These are phyloP conservation scores for Chloroceryle amazona DNA, from an alignment of 2,797 vertebrate species.

Conservation along the genomic window DNA sequence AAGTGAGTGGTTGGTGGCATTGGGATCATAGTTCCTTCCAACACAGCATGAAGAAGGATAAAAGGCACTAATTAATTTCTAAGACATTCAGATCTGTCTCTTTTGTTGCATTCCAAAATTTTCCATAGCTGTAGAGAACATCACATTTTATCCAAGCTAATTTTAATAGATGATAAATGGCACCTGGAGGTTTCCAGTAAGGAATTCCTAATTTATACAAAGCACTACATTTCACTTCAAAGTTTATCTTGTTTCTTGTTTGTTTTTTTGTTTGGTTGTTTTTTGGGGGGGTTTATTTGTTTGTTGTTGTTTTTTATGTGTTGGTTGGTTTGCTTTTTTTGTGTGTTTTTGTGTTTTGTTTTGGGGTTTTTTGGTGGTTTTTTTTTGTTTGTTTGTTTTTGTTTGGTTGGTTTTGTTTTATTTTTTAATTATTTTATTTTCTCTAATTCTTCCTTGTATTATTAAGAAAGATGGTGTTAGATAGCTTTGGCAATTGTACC, in stretches of 20 bases:
- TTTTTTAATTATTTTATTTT: not conserved
- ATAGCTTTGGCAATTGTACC: not conserved
- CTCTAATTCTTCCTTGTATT: not conserved
- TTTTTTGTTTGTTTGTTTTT: not conserved
- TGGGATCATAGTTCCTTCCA: not conserved
- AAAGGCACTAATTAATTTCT: not conserved
- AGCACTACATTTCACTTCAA: not conserved
- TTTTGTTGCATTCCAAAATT: not conserved
- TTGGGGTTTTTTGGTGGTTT: too few species aligned
- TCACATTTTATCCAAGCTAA: not conserved
- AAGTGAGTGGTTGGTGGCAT: not conserved
- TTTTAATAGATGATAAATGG: not conserved
- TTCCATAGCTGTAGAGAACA: not conserved
- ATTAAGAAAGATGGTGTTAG: not conserved
- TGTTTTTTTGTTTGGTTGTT: not conserved
- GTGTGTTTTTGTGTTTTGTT: not conserved
- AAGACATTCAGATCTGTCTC: not conserved
- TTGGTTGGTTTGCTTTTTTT: not conserved
- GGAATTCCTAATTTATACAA: not conserved
- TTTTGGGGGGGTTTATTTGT: too few species aligned
- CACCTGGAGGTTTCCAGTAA: not conserved
- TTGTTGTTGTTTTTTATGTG: too few species aligned
- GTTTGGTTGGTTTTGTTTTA: not conserved
- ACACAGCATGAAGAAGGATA: not conserved
- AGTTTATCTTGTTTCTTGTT: not conserved